Evolutionary conservation across 2,797 vertebrate species (phyloP).

Genomic region (Enteromius afrohamiltoni): DNA sequence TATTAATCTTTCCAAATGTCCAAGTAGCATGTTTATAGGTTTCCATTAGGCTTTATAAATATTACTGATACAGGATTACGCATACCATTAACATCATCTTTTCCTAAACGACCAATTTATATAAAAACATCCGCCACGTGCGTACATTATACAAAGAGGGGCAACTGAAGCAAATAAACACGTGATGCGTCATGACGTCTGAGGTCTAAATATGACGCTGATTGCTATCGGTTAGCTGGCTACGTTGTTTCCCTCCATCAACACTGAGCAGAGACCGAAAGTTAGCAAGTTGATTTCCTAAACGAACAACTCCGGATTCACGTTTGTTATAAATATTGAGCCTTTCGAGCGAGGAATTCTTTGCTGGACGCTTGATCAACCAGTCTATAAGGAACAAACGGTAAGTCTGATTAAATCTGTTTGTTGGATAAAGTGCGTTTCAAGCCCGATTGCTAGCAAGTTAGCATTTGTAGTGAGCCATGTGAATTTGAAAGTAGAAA

Average conservation of each 20-base stretch:
- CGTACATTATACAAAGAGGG: not conserved
- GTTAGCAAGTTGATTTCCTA: not conserved
- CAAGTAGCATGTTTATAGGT: not conserved
- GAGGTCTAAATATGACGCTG: conserved; percentile 12
- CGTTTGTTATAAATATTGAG: not conserved
- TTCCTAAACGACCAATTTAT: not conserved
- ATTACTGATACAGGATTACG: not conserved
- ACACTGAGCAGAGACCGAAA: conserved; percentile 17
- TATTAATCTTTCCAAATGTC: not conserved
- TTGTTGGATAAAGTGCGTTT: not conserved
- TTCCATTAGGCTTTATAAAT: not conserved
- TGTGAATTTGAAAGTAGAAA: conserved; percentile 30
- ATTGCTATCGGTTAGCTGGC: conserved; percentile 14
- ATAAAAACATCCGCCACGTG: not conserved
- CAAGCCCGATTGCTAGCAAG: conserved; percentile 10
- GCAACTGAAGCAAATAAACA: not conserved
- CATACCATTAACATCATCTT: not conserved
- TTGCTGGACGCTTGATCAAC: not conserved
- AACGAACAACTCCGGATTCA: not conserved
- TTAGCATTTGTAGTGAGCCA: conserved; percentile 37
- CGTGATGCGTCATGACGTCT: conserved; percentile 26
- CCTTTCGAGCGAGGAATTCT: not conserved
- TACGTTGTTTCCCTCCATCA: conserved; percentile 51
- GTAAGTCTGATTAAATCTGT: conserved; percentile 9
- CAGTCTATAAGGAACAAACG: not conserved